Percentiles rank a stretch among this genome's conserved stretches.
Conservation (phyloP, 2,797 vertebrate genomes). For the Clarias fuscus region DNA sequence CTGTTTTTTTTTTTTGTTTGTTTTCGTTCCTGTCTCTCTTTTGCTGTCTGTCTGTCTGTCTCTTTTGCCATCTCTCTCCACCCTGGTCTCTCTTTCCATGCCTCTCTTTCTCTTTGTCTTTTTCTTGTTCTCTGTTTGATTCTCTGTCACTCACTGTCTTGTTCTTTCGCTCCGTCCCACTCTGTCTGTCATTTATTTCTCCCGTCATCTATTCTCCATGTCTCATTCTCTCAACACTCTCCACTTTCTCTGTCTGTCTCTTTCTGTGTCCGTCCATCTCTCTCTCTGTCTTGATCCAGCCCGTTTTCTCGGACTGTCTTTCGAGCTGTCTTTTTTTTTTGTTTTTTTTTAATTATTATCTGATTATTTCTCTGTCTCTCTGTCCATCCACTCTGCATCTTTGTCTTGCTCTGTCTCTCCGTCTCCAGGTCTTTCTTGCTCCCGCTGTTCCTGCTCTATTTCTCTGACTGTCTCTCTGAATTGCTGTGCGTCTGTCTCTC, state of each 20-base stretch:
- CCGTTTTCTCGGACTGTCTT: not conserved
- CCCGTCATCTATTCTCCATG: not conserved
- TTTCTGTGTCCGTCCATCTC: conserved; percentile 37
- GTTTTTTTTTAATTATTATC: too few relatives aligned
- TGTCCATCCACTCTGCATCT: not conserved
- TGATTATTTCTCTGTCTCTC: not conserved
- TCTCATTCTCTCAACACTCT: not conserved
- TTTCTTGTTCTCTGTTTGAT: not conserved
- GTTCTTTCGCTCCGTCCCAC: too few relatives aligned
- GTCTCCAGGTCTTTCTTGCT: not conserved
- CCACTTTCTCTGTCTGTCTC: conserved; percentile 27
- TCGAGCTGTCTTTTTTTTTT: not conserved
- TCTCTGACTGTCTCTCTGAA: conserved; percentile 37
- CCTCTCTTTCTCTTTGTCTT: too few relatives aligned
- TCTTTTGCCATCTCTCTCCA: too few relatives aligned
- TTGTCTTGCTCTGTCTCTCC: not conserved
- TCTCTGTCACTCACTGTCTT: conserved; percentile 60
- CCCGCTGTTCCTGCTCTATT: too few relatives aligned
- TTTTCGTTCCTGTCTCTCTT: too few relatives aligned
- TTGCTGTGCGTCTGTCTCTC: conserved; percentile 54
- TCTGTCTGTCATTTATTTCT: not conserved
- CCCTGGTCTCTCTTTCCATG: too few relatives aligned
- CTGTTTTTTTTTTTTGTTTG: too few relatives aligned
- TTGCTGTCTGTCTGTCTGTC: too few relatives aligned
- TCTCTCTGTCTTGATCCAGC: not conserved